Evolutionary conservation across 2,888 invertebrate species (phyloP).

Genomic region (Philereme vetulata): DNA sequence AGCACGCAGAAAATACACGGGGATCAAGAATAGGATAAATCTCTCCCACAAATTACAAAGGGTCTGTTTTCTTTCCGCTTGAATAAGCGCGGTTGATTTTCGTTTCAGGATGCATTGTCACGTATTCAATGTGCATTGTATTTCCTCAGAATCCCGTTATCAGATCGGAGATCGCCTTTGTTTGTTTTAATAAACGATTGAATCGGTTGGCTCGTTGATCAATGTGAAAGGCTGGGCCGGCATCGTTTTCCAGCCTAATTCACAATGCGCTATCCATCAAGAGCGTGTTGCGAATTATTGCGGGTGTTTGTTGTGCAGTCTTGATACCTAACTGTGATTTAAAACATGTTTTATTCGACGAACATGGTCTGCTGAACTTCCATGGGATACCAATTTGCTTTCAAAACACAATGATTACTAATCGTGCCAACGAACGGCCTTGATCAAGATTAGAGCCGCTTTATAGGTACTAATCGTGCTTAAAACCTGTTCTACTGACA

Average conservation of each 20-base stretch:
- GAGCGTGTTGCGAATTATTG: conserved; percentile 60
- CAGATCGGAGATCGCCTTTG: conserved; percentile 58
- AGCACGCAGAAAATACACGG: conserved; percentile 57
- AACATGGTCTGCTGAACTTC: conserved; percentile 4
- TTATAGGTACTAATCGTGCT: conserved; percentile 31
- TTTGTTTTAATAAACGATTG: conserved; percentile 53
- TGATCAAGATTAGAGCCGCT: conserved; percentile 27
- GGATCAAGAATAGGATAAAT: conserved; percentile 47
- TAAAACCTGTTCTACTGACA: conserved; percentile 28
- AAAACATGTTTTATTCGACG: conserved; percentile 28
- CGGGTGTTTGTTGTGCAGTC: conserved; percentile 55
- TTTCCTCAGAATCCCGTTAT: conserved; percentile 47
- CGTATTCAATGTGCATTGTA: conserved; percentile 54
- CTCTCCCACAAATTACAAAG: conserved; percentile 53
- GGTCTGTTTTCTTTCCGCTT: conserved; percentile 51
- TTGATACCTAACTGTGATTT: conserved; percentile 30
- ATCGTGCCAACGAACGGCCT: conserved; percentile 37
- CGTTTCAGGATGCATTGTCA: conserved; percentile 53
- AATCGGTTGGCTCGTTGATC: conserved; percentile 51
- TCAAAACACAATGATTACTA: conserved; percentile 10
- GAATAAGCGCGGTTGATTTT: conserved; percentile 51
- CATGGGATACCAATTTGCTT: conserved; percentile 1
- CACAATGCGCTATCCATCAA: conserved; percentile 55
- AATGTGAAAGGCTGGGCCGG: conserved; percentile 67
- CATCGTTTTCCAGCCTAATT: conserved; percentile 72